Base-by-base conservation (phyloP, 2,888 invertebrate genomes). In the Drosophila multiciliata region DNA sequence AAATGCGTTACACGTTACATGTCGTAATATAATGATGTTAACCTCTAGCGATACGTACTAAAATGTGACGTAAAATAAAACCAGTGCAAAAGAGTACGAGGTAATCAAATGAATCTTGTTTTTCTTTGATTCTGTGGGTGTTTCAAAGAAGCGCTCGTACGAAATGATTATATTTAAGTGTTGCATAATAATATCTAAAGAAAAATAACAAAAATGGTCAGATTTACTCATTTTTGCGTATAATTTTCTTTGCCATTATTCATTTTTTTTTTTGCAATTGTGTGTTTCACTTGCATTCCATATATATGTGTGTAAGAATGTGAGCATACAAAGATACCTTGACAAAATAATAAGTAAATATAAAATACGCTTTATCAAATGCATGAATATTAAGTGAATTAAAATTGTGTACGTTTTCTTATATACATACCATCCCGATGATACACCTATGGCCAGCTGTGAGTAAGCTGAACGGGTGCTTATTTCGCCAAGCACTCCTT, bases 401-500 rank as follows among this genome's bases (percentile, higher is more conserved):
- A 3, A 32, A 40, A 20, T 20, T 20, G 29, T 15, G 12, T 3
- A 57, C 3, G n/a, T 12, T 38, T 40, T 55, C 5, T 9, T 35
- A 26, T n/a, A 17, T 33, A 35, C 94, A 92, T 94, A 98, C 98
- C 98, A 98, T 95, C 98, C 98, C 87, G 97, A 96, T 74, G 96
- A 95, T 73, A 97, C 96, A 80, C 98, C 98, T 92, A 98, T 95
- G 85, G 96, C 93, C 81, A 98, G 95, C 94, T 98, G 98, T 93
- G 98, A 97, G 26, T 96, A 96, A 42, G 97, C 97, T 9, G 98
- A 97, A 68, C 96, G 95, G 93, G 97, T 96, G 74, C 97, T 96
- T 73, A 98, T 95, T 91, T 98, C 97, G 52, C 95, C 95, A 70
- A 97, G 94, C 60, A 97, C 40, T 62, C 77, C 57, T 59, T 76